Conservation (phyloP, 2,888 invertebrate genomes). For the Rambutsinella grinnellia region DNA sequence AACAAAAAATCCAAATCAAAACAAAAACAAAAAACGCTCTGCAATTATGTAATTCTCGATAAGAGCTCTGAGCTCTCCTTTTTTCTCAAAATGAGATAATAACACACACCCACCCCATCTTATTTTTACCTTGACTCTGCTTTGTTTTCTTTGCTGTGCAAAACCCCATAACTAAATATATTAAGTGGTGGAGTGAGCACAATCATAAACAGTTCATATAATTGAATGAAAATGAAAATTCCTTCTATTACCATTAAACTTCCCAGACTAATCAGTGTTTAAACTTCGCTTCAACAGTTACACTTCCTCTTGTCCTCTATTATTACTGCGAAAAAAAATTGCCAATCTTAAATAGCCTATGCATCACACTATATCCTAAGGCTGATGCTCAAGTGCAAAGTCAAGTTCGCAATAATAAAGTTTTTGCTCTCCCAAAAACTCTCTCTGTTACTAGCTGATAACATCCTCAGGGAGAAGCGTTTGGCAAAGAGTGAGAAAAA, state of each 20-base stretch:
- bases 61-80: too few species aligned
- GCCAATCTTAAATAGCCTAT: not conserved
- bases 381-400: conserved; percentile 44
- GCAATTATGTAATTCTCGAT: not conserved
- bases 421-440: not conserved
- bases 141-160: not conserved
- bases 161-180: not conserved
- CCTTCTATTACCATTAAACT: not conserved
- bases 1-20: not conserved
- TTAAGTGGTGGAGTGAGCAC: not conserved
- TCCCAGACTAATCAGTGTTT: not conserved
- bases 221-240: not conserved
- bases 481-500: not conserved
- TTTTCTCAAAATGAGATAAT: too few species aligned
- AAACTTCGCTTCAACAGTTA: not conserved
- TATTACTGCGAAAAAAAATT: not conserved
- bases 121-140: conserved; percentile 2
- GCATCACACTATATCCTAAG: too few species aligned
- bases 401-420: conserved; percentile 39
- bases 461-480: not conserved
- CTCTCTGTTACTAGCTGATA: conserved; percentile 12
- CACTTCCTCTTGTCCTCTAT: not conserved
- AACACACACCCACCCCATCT: not conserved
- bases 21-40: not conserved
- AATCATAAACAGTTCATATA: not conserved